Base-by-base conservation (phyloP, 2,888 invertebrate genomes). In the Elmis aenea region DNA sequence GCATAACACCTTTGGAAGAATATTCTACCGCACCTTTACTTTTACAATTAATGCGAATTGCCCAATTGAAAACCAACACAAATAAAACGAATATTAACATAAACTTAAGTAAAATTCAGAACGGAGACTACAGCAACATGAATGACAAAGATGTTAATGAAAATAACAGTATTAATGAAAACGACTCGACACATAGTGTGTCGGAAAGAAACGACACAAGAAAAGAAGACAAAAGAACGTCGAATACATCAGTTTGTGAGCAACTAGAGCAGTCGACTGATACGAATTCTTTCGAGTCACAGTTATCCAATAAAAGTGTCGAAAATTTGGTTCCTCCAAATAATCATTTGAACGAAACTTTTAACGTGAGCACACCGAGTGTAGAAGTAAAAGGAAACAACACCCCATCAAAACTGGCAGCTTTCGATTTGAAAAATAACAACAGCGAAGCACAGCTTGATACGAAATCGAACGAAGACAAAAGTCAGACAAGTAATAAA, bases 41-140 rank as follows among this genome's bases (percentile, higher is more conserved):
- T 23, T 48, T 61, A 26, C 62, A 66, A 41, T 36, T 67, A 38
- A 48, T 66, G 27, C 54, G 58, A 51, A 52, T 58, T 46, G 58
- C 61, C 52, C 60, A 58, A 53, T 36, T 31, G 20, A 25, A 38
- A 28, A 35, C 16, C 11, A 23, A 11, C 3, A 1, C 15, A 4
- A 13, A 27, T 26, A 31, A 11, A 2, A 35, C 34, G 5, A 34
- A 31, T 13, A 34, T 42, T 13, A 32, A 38, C 13, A 38, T 42
- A 8, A 31, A 42, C 31, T 31, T 42, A 14, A 38, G 31, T 12
- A 27, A 26, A 4, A 30, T 35, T 12, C 40, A 30, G 8, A 27
- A 23, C 10, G 8, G 13, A 11, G 23, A 18, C 6, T 13, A 21
- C n/a, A n/a, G n/a, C n/a, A 23, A 29, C 25, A 13, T 33, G 33